These are phyloP conservation scores for Riptortus pedestris DNA, from an alignment of 1,140 invertebrate species.

Conservation along the genomic window DNA sequence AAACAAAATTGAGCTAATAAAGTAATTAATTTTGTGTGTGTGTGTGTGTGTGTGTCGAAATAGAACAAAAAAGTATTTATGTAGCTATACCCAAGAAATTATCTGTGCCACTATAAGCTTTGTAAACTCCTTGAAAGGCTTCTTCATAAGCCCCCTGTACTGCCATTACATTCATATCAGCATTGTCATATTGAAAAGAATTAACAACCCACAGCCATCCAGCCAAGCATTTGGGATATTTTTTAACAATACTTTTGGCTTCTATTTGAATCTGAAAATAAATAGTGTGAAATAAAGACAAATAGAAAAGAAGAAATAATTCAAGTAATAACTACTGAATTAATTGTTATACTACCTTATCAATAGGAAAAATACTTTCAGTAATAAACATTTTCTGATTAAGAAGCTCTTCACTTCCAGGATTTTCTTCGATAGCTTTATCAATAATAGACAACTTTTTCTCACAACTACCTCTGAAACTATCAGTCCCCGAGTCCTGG, in stretches of 20 bases:
- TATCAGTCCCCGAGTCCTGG: constrained; percentile 36
- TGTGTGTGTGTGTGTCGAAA: too few relatives aligned
- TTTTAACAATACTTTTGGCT: constrained; percentile 16
- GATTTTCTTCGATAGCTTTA: constrained; percentile 44
- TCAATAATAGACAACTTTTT: constrained; percentile 42
- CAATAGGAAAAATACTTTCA: constrained; percentile 42
- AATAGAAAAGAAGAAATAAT: not conserved
- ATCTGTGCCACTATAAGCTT: not conserved
- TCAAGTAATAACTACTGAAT: not conserved
- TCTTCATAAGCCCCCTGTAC: constrained; percentile 11
- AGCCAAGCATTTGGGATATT: constrained; percentile 11
- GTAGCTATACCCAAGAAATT: not conserved
- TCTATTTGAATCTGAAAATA: constrained; percentile 16
- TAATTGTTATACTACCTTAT: constrained; percentile 32
- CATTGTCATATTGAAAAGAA: constrained; percentile 18
- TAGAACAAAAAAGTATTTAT: too few relatives aligned
- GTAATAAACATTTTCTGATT: constrained; percentile 42
- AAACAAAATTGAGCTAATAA: too few relatives aligned
- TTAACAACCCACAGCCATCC: constrained; percentile 24
- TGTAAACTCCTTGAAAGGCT: constrained; percentile 10
- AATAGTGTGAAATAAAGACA: not conserved
- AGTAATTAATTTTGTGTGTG: too few relatives aligned
- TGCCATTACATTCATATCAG: constrained; percentile 14
- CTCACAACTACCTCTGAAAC: constrained; percentile 34
- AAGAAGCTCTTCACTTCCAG: constrained; percentile 39